Evolutionary conservation across 1,140 invertebrate genomes (phyloP), one percentile per base, ranked within the genome.

Genomic region (Drosophila micromelanica): DNA sequence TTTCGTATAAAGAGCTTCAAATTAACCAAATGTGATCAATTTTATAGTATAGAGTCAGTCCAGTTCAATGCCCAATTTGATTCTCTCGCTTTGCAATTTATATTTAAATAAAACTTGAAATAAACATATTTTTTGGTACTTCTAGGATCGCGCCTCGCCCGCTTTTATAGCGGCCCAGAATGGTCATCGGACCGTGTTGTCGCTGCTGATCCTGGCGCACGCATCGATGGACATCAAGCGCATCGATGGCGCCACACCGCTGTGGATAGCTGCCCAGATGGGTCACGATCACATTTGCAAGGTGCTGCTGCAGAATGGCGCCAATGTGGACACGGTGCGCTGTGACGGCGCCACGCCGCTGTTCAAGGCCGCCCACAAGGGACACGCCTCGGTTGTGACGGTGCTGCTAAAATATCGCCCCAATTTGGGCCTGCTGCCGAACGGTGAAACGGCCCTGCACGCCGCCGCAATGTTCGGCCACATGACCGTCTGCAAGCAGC

Each of bases 201-300:
- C 94, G 13, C 93, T 95, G 70, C 93, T 98, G 13, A 89, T 98
- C 48, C 92, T 94, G 17, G 94, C 94, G 27, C 95, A 95, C 63
- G 96, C 96, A 5, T 93, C 94, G 64, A 94, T 95, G 35, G 96
- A 98, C 90, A 92, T 93, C 0, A 93, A 94, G 64, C 93, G 97
- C 71, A 94, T 94, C 48, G 98, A 98, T 93, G 95, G 96, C 61
- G 97, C 97, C 56, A 96, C 97, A 9, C 95, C 98, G 35, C 94
- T 99, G 42, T 98, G 97, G 97, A 98, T 99, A 80, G 96, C 97
- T 3, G 94, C 97, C 43, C 98, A 99, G 94, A 98, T 98, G 95
- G 97, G 97, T 9, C 96, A 98, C 92, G 95, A 96, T 91, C 94
- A 95, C 79, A 95, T 98, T 43, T 97, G 97, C 23, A 94, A 95